These are phyloP conservation scores for Nipponacmea schrenckii DNA, from an alignment of 2,888 invertebrate species.

Conservation along the genomic window DNA sequence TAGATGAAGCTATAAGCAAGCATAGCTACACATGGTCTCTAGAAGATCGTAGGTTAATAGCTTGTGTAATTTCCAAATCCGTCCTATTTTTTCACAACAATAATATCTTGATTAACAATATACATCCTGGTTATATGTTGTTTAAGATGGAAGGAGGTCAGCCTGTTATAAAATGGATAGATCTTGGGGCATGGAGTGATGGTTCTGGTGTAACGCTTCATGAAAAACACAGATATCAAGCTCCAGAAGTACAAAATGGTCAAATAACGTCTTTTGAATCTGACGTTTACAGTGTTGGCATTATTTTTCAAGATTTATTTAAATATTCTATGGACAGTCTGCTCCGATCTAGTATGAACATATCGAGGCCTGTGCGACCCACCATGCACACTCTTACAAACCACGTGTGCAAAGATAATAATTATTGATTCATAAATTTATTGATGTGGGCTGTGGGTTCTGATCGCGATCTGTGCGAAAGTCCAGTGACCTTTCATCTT, in stretches of 20 bases:
- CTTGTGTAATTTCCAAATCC: not conserved
- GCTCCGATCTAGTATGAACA: no score
- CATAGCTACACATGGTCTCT: not conserved
- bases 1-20: not conserved
- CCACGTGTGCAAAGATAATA: no score
- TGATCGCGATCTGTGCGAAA: no score
- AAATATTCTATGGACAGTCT: not conserved
- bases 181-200: not conserved
- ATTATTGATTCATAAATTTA: no score
- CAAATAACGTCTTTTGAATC: not conserved
- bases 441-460: no score
- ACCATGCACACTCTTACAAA: no score
- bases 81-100: not conserved
- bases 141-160: not conserved
- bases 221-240: not conserved
- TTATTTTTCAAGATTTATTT: not conserved
- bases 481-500: no score
- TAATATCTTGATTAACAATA: not conserved
- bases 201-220: not conserved
- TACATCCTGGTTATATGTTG: not conserved
- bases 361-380: no score
- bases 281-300: not conserved
- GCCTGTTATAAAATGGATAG: not conserved
- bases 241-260: not conserved
- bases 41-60: not conserved